Evolutionary conservation across 2,797 vertebrate species (phyloP).

Genomic region (Hyperoplus lanceolatus): DNA sequence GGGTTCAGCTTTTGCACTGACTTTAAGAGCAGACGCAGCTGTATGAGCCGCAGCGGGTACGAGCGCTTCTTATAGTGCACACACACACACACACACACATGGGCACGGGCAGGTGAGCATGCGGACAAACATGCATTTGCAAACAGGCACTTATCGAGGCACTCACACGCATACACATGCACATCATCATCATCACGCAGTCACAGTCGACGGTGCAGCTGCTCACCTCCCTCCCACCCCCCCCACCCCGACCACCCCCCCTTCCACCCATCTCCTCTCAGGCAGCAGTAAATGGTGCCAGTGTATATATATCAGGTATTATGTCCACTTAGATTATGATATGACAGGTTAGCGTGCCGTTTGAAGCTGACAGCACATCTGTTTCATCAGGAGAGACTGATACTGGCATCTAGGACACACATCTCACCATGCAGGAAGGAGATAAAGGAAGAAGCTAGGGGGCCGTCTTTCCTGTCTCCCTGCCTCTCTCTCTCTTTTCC

Average conservation of each 20-base stretch:
- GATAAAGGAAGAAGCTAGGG: conserved; percentile 86
- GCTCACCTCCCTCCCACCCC: conserved; percentile 76
- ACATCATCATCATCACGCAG: conserved; percentile 77
- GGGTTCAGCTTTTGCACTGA: conserved; percentile 62
- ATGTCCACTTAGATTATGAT: conserved; percentile 93
- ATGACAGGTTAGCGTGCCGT: conserved; percentile 89
- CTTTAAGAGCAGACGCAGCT: conserved; percentile 61
- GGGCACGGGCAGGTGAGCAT: conserved; percentile 63
- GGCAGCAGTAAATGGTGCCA: conserved; percentile 88
- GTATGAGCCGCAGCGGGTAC: conserved; percentile 55
- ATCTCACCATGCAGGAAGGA: conserved; percentile 88
- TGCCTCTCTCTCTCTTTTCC: conserved; percentile 47
- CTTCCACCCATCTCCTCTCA: conserved; percentile 82
- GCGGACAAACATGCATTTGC: conserved; percentile 58
- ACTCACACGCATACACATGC: conserved; percentile 57
- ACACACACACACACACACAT: conserved; percentile 43
- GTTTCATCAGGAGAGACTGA: conserved; percentile 90
- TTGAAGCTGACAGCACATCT: conserved; percentile 93
- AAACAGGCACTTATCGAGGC: conserved; percentile 69
- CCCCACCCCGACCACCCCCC: conserved; percentile 59
- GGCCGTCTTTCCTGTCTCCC: conserved; percentile 86
- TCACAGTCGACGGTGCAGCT: conserved; percentile 81
- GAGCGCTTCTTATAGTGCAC: conserved; percentile 38
- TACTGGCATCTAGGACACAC: conserved; percentile 92
- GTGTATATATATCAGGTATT: conserved; percentile 89